Evolutionary conservation across 2,113 vertebrate species (phyloP), one percentile per base, ranked within the genome.

Genomic region (Neodontobutis hainanensis): DNA sequence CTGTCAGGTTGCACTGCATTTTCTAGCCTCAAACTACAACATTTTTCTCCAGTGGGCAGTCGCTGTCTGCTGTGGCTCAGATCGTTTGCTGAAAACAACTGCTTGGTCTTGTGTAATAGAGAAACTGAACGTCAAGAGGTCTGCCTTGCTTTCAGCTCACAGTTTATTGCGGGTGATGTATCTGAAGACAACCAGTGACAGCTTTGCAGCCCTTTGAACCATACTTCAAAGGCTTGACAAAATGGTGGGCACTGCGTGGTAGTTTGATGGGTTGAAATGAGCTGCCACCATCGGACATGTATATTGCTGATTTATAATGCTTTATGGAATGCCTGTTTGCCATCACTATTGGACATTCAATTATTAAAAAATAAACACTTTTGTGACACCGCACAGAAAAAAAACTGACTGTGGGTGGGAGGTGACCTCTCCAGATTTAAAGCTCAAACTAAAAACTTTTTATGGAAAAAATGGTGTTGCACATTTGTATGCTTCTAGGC

Each of bases 151-250:
- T 58, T 74, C 62, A 42, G 77, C 62, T 77, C 50, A 40, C 46
- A 73, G 61, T 82, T 85, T 81, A 82, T 69, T 73, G 68, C 60
- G 19, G 57, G 60, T 71, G 86, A 83, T 85, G 85, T 66, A 64
- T 78, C 59, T 68, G 76, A 78, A 85, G 80, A 82, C 76, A 70
- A 77, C 68, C 48, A 47, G 65, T 84, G 85, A 83, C 85, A 82
- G 81, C 78, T 82, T 51, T 51, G 65, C 73, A 65, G 7, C 58
- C 70, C 87, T 78, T 82, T 85, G 82, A 87, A 84, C 77, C 53
- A 50, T 45, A 77, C 80, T 82, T 88, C 83, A 83, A 85, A 84
- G 47, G 53, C 66, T 36, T 47, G 69, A 79, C 76, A 85, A 83
- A 86, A 78, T 51, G 61, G 70, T 74, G 61, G 76, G 45, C 53